phyloP scores from a whole-genome alignment of 2,797 vertebrate species.

The Myripristis jacobus region DNA sequence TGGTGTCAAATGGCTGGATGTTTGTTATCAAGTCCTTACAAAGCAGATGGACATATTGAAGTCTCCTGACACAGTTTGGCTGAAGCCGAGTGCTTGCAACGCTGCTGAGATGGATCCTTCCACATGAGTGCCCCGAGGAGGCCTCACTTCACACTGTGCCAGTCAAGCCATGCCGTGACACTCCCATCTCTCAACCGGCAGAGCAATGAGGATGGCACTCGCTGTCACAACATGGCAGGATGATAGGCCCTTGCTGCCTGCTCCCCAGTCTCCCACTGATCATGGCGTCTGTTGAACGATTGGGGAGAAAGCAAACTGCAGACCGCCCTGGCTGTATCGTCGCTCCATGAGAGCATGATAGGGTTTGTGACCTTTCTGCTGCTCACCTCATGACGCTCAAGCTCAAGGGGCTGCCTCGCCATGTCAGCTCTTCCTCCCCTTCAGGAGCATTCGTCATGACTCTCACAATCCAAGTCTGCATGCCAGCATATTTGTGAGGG shows the following conservation, averaged over 20 bases:
- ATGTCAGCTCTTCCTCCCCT: constrained; percentile 19
- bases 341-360: constrained; percentile 36
- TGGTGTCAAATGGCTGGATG: constrained; percentile 47
- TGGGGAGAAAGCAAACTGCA: constrained; percentile 14
- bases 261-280: constrained; percentile 56
- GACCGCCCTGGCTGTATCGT: constrained; percentile 31
- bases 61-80: constrained; percentile 68
- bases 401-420: constrained; percentile 27
- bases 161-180: constrained; percentile 63
- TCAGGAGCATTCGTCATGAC: constrained; percentile 18
- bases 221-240: constrained; percentile 74
- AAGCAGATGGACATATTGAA: constrained; percentile 70
- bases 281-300: constrained; percentile 49
- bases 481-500: not conserved
- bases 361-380: constrained; percentile 52
- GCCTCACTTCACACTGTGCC: constrained; percentile 67
- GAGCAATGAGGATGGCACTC: constrained; percentile 64
- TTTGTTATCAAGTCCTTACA: constrained; percentile 66
- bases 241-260: constrained; percentile 57
- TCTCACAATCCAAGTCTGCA: not conserved
- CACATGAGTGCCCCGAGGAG: constrained; percentile 62
- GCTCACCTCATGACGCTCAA: constrained; percentile 17
- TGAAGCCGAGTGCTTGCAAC: constrained; percentile 65
- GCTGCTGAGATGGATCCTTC: constrained; percentile 68
- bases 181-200: constrained; percentile 63